A percentile compares a stretch with the other conserved stretches of the same genome.
Evolutionary conservation across 2,113 vertebrate genomes (phyloP).

Genomic region (Psilopsiagon aurifrons): DNA sequence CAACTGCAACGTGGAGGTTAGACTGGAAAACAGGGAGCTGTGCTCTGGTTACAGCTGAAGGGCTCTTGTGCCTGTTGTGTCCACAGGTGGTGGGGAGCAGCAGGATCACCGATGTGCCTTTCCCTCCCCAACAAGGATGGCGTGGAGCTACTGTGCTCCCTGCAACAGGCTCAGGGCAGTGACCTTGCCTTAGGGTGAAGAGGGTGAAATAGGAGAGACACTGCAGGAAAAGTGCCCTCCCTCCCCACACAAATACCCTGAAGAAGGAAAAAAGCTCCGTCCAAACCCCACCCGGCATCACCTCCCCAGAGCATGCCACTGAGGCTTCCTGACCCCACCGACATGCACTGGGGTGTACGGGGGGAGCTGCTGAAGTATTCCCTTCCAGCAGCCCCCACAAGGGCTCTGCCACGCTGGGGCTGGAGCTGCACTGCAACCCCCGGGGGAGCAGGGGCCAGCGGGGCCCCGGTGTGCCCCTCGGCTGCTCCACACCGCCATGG

Average conservation of each 20-base stretch:
- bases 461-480: not conserved
- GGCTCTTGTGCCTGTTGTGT: not conserved
- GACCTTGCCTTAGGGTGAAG: not conserved
- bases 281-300: not conserved
- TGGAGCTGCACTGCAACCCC: not conserved
- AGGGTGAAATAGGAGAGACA: not conserved
- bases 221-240: not conserved
- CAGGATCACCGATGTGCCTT: not conserved
- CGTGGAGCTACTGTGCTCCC: fast-evolving
- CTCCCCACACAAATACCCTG: no score
- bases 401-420: not conserved
- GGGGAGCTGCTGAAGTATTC: not conserved
- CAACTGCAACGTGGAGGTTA: not conserved
- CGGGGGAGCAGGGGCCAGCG: not conserved
- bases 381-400: no score
- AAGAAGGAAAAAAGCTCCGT: not conserved
- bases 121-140: not conserved
- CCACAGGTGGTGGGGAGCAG: fast-evolving
- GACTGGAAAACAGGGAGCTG: not conserved
- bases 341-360: fast-evolving
- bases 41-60: not conserved
- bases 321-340: not conserved
- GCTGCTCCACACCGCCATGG: not conserved
- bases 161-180: no score
- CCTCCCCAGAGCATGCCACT: not conserved